phyloP scores from a whole-genome alignment of 1,140 invertebrate species.

The Drosophila cardini region DNA sequence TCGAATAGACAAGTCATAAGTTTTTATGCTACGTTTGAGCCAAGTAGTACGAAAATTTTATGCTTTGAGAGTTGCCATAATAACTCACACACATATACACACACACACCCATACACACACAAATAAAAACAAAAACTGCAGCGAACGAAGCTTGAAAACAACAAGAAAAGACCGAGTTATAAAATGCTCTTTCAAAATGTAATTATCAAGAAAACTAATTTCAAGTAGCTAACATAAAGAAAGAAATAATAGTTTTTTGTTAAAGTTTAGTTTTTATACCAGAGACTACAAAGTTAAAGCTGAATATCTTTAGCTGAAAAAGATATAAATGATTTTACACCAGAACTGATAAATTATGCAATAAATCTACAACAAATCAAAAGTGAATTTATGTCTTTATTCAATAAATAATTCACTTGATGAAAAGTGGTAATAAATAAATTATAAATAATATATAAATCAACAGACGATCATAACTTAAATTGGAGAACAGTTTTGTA shows the following conservation, averaged over 20 bases:
- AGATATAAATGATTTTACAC: too few relatives aligned
- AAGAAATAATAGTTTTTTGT: too few relatives aligned
- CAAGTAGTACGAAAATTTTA: conserved; percentile 80
- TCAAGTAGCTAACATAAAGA: not conserved
- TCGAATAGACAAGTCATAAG: conserved; percentile 80
- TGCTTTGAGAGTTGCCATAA: conserved; percentile 77
- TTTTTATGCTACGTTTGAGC: conserved; percentile 77
- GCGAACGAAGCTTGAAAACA: conserved; percentile 1
- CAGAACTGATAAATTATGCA: too few relatives aligned
- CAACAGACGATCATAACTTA: too few relatives aligned
- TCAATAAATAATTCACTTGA: too few relatives aligned
- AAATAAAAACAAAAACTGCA: conserved; percentile 33
- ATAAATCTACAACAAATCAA: too few relatives aligned
- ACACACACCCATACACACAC: conserved; percentile 52
- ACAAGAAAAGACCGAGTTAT: conserved; percentile 21
- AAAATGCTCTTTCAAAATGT: conserved; percentile 45
- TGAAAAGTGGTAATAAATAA: too few relatives aligned
- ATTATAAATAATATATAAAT: too few relatives aligned
- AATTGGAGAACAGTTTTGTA: too few relatives aligned
- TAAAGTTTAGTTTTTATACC: not conserved
- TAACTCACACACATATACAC: conserved; percentile 57
- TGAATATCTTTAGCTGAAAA: too few relatives aligned
- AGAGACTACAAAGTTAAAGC: too few relatives aligned
- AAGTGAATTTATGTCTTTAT: too few relatives aligned
- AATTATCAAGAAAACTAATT: not conserved